Conservation (phyloP, 2,797 vertebrate genomes). For the Lateolabrax maculatus region DNA sequence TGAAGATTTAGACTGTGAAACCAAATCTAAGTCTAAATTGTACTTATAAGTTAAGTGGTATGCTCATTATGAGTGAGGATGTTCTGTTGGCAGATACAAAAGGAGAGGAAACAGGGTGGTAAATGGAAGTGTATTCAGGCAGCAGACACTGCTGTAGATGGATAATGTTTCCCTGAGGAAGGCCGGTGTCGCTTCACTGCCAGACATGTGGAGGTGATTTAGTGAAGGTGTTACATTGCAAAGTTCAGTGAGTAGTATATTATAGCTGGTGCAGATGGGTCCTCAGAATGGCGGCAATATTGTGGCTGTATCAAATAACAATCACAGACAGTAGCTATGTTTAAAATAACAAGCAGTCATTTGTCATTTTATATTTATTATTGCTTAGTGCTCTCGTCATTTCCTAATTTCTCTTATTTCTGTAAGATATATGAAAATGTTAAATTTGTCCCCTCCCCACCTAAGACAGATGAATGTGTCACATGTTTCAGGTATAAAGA, state of each 20-base stretch:
- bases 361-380: slow-evolving; percentile 61
- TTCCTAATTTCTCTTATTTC: slow-evolving; percentile 43
- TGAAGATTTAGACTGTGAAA: slow-evolving; percentile 54
- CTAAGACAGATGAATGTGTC: slow-evolving; percentile 77
- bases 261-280: slow-evolving; percentile 31
- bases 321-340: slow-evolving; percentile 32
- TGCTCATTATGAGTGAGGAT: slow-evolving; percentile 15
- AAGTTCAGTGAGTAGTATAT: slow-evolving; percentile 24
- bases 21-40: slow-evolving; percentile 48
- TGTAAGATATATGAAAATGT: slow-evolving; percentile 41
- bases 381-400: slow-evolving; percentile 44
- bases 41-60: slow-evolving; percentile 44
- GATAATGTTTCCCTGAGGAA: slow-evolving; percentile 38
- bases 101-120: slow-evolving; percentile 14
- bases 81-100: slow-evolving; percentile 32
- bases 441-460: slow-evolving; percentile 40
- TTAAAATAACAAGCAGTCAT: slow-evolving; percentile 24
- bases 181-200: slow-evolving; percentile 48
- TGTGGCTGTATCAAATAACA: slow-evolving; percentile 32
- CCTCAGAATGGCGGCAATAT: slow-evolving; percentile 27
- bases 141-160: slow-evolving; percentile 65
- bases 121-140: slow-evolving; percentile 47
- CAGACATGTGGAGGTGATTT: slow-evolving; percentile 59
- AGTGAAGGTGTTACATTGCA: slow-evolving; percentile 47
- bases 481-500: slow-evolving; percentile 46